Conservation (phyloP, 2,797 vertebrate species). For the Falco biarmicus region DNA sequence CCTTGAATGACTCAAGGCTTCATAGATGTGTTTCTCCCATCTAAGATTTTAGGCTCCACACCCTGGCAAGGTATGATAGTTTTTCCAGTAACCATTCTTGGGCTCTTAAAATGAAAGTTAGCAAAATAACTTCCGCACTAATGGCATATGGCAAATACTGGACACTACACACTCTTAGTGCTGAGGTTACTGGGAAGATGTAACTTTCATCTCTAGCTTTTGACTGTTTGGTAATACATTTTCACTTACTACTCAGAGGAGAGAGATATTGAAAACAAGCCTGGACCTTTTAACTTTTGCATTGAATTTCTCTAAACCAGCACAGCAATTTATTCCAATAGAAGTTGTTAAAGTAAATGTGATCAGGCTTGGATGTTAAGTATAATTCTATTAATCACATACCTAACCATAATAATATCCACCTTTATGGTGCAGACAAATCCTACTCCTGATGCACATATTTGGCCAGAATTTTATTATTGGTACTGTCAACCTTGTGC, state of each 20-base stretch:
- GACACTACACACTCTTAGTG: background rate
- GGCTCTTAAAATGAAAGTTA: background rate
- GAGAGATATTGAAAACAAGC: background rate
- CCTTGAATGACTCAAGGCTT: background rate
- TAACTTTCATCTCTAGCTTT: background rate
- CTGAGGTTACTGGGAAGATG: background rate
- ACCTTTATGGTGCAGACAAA: background rate
- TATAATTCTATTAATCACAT: background rate
- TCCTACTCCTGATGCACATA: background rate
- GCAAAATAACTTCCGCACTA: background rate
- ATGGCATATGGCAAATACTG: background rate
- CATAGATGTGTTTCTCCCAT: background rate
- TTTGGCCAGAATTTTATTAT: background rate
- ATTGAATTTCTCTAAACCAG: background rate
- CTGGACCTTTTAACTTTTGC: background rate
- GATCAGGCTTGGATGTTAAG: background rate
- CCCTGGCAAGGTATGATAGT: background rate
- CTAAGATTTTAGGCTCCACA: background rate
- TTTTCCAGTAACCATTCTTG: background rate
- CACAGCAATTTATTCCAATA: background rate
- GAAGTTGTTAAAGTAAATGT: background rate
- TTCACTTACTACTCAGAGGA: background rate
- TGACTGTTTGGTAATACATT: background rate
- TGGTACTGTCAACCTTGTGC: background rate
- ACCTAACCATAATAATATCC: background rate